Percentiles rank a stretch among this genome's conserved stretches.
phyloP scores from a whole-genome alignment of 2,113 vertebrate species.

The Thermophis baileyi region DNA sequence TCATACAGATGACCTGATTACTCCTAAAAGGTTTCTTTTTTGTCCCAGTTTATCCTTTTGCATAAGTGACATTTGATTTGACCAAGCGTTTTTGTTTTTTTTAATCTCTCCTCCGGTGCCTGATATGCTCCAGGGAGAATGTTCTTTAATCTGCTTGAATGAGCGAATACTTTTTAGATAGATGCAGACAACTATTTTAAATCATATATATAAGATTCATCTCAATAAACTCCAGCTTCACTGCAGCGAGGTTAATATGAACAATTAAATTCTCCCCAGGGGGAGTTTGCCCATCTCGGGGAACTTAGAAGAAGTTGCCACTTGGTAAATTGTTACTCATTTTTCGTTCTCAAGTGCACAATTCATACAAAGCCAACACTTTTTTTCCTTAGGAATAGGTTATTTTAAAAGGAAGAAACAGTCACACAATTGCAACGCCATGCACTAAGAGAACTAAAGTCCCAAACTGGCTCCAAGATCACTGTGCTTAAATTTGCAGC shows the following conservation, averaged over 20 bases:
- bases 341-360: background rate
- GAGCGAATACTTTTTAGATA: background rate
- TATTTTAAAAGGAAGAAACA: background rate
- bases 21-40: background rate
- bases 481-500: background rate
- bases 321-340: background rate
- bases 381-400: background rate
- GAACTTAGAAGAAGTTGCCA: background rate
- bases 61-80: background rate
- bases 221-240: background rate
- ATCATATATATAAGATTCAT: background rate
- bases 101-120: background rate
- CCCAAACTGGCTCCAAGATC: background rate
- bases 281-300: background rate
- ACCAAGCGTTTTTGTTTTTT: background rate
- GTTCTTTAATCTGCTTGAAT: background rate
- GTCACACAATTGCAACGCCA: background rate
- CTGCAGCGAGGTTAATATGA: background rate
- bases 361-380: background rate
- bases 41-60: background rate
- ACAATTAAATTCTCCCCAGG: background rate
- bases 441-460: background rate
- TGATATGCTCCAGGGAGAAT: background rate
- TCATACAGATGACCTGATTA: background rate
- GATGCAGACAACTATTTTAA: background rate